Base-by-base conservation (phyloP, 1,140 invertebrate species). In the Brachionus plicatilis region DNA sequence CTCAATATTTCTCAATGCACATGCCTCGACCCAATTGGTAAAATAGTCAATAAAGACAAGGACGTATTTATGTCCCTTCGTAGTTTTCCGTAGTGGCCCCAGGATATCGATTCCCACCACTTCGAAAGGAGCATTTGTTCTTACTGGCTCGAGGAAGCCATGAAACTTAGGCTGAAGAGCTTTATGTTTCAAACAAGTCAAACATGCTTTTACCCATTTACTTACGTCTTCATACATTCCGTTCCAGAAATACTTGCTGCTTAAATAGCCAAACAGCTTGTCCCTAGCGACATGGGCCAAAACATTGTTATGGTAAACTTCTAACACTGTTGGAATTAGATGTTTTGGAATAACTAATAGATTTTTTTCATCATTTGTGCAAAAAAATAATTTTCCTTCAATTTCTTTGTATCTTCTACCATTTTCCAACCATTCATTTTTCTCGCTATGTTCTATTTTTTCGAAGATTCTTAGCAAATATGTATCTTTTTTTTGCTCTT, bases 1-100 rank as follows among this genome's bases (percentile, higher is more conserved):
- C 4, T 88, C 87, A 85, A 89, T 87, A 85, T 91, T 87, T 5
- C 87, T 87, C 11, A 90, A 85, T 0, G 87, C 83, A 79, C 87
- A 87, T 20, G 85, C 86, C 85, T 90, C 88, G 0, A 87, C 79
- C 86, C 87, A 90, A 80, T 89, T 90, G 3, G 86, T 90, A 83
- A 90, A 91, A 84, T 86, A 84, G 82, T 90, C 88, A 60, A 85
- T 83, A 8, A 88, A 72, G 1, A 89, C 88, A 5, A 90, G 66
- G 8, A 90, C 86, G 85, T 89, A 89, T 84, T 85, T 86, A 76
- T 87, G 85, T 20, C 86, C 82, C 3, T 33, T 37, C 12, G 83
- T 70, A 41, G 86, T 86, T 85, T 84, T 50, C 20, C 85, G 68
- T 27, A 84, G 14, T 85, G 85, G 80, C 11, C 86, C 86, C 11